Percentiles rank a stretch among this genome's conserved stretches.
These are phyloP conservation scores for Drosophila demipolita DNA, from an alignment of 2,888 invertebrate species.

Conservation along the genomic window DNA sequence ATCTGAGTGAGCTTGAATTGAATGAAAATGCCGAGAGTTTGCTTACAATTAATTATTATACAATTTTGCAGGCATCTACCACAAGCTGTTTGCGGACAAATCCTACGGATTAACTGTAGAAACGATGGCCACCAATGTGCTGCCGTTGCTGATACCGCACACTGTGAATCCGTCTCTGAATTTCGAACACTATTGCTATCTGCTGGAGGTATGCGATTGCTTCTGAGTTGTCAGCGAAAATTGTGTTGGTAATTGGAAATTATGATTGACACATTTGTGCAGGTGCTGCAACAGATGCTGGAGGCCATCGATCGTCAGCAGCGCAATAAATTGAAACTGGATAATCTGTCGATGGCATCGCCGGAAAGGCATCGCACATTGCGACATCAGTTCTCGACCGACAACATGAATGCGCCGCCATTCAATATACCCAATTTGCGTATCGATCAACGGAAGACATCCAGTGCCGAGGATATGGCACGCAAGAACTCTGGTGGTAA, in stretches of 20 bases:
- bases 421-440: slow-evolving; percentile 95
- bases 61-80: slow-evolving; percentile 92
- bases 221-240: background rate
- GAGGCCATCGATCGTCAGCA: slow-evolving; percentile 95
- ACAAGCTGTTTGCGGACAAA: slow-evolving; percentile 94
- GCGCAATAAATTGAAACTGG: slow-evolving; percentile 94
- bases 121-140: slow-evolving; percentile 96
- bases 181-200: slow-evolving; percentile 92
- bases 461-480: slow-evolving; percentile 96
- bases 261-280: slow-evolving; percentile 24
- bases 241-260: slow-evolving; percentile 9
- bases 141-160: slow-evolving; percentile 96
- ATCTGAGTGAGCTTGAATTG: slow-evolving; percentile 1
- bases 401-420: slow-evolving; percentile 93
- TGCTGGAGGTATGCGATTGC: slow-evolving; percentile 87
- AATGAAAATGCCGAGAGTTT: slow-evolving; percentile 5
- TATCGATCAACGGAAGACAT: slow-evolving; percentile 94
- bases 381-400: slow-evolving; percentile 93
- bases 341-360: slow-evolving; percentile 90
- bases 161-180: slow-evolving; percentile 95
- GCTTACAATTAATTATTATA: slow-evolving; percentile 26
- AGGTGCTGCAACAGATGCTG: slow-evolving; percentile 96
- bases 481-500: slow-evolving; percentile 93
- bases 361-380: slow-evolving; percentile 91
- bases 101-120: slow-evolving; percentile 95